Percentiles rank a stretch among this genome's conserved stretches.
These are phyloP conservation scores for Drosophila busckii DNA, from an alignment of 1,140 invertebrate species.

Conservation along the genomic window DNA sequence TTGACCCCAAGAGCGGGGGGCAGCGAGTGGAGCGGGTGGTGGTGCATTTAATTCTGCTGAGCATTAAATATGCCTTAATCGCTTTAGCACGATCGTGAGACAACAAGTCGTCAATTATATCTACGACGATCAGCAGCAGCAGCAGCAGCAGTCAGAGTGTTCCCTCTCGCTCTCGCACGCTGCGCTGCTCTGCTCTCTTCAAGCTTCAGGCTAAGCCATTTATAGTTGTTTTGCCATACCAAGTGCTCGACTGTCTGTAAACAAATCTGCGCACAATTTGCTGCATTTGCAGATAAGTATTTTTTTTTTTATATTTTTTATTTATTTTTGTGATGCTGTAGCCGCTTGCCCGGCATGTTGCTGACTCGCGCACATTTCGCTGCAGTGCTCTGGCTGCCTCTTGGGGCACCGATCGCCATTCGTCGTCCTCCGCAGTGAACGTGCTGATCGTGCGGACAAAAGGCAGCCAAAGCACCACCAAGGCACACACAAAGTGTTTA, in stretches of 20 bases:
- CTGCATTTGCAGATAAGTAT: slow-evolving; percentile 58
- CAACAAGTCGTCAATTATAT: slow-evolving; percentile 78
- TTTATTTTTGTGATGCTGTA: slow-evolving; percentile 2
- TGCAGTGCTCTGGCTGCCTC: too few species aligned
- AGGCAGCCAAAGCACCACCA: slow-evolving; percentile 30
- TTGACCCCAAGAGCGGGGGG: neutral
- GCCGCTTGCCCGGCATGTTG: slow-evolving; percentile 49
- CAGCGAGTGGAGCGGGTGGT: neutral
- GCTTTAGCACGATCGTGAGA: slow-evolving; percentile 77
- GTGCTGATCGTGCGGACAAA: slow-evolving; percentile 74
- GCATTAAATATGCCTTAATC: slow-evolving; percentile 74
- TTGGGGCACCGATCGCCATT: neutral
- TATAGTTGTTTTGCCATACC: slow-evolving; percentile 11
- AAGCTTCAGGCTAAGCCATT: too few species aligned
- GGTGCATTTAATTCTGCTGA: slow-evolving; percentile 7
- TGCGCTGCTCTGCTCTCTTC: neutral
- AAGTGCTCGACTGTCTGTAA: slow-evolving; percentile 52
- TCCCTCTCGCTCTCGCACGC: neutral
- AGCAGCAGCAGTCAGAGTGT: neutral
- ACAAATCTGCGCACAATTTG: slow-evolving; percentile 73
- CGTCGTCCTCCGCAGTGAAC: slow-evolving; percentile 38
- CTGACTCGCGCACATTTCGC: slow-evolving; percentile 67
- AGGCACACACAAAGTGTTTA: slow-evolving; percentile 43
- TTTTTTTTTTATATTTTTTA: slow-evolving; percentile 9
- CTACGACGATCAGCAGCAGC: slow-evolving; percentile 65